These are phyloP conservation scores for Microplitis demolitor DNA, from an alignment of 1,140 invertebrate genomes.

Conservation along the genomic window DNA sequence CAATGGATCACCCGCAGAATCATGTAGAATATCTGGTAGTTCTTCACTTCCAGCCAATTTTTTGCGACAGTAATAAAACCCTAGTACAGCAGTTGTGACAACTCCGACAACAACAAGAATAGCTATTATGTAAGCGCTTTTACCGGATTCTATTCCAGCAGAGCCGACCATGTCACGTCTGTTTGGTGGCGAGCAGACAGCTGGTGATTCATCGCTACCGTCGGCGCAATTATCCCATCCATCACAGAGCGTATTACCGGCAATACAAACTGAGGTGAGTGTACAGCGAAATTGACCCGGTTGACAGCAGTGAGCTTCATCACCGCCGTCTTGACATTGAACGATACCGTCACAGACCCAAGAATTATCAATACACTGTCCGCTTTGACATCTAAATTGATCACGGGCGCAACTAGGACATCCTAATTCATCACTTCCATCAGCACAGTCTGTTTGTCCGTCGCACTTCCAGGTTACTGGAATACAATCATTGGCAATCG, in stretches of 20 bases:
- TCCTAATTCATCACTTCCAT: conserved; percentile 80
- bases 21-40: conserved; percentile 61
- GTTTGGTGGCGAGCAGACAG: conserved; percentile 61
- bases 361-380: conserved; percentile 72
- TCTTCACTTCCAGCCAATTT: conserved; percentile 60
- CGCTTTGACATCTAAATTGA: conserved; percentile 76
- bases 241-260: conserved; percentile 68
- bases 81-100: conserved; percentile 57
- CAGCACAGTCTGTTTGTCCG: conserved; percentile 80
- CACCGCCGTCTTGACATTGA: conserved; percentile 74
- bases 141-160: conserved; percentile 49
- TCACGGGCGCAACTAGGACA: conserved; percentile 69
- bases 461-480: conserved; percentile 85
- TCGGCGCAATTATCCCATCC: conserved; percentile 75
- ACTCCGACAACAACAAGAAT: conserved; percentile 57
- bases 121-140: conserved; percentile 59
- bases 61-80: conserved; percentile 55
- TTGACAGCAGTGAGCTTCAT: conserved; percentile 68
- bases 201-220: conserved; percentile 71
- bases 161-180: conserved; percentile 42
- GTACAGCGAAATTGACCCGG: conserved; percentile 69
- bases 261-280: conserved; percentile 66
- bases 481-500: conserved; percentile 73
- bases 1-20: conserved; percentile 67
- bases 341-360: conserved; percentile 74